Evolutionary conservation across 2,113 vertebrate species (phyloP).

Genomic region (Antechinus stuartii): DNA sequence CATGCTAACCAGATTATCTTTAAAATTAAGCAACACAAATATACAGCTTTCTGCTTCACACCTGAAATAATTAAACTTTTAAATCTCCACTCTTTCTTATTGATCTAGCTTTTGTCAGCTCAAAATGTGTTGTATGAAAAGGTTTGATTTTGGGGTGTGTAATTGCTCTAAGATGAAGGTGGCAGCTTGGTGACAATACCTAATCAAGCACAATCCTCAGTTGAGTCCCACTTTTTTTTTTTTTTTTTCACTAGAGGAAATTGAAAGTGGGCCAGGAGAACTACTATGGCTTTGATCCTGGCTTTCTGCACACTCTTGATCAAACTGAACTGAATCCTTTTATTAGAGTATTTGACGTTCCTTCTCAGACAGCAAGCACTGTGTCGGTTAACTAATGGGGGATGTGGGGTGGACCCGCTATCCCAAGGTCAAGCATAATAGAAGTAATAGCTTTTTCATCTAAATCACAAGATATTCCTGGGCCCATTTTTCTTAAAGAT

Average conservation of each 20-base stretch:
- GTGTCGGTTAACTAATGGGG: background rate
- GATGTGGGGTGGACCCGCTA: background rate
- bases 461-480: background rate
- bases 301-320: background rate
- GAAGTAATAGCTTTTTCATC: background rate
- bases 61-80: conserved; percentile 21
- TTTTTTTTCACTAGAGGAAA: background rate
- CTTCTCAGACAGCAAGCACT: background rate
- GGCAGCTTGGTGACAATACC: background rate
- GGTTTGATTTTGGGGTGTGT: conserved; percentile 8
- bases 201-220: background rate
- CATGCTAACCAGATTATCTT: conserved; percentile 7
- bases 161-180: conserved; percentile 20
- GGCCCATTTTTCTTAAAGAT: background rate
- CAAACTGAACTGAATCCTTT: background rate
- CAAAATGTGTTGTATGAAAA: background rate
- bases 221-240: background rate
- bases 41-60: conserved; percentile 1
- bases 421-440: background rate
- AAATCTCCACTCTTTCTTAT: background rate
- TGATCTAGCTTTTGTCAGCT: background rate
- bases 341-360: background rate
- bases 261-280: background rate
- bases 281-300: background rate
- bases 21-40: conserved; percentile 27